Base-by-base conservation (phyloP, 1,140 invertebrate species). In the Drosophila insularis region DNA sequence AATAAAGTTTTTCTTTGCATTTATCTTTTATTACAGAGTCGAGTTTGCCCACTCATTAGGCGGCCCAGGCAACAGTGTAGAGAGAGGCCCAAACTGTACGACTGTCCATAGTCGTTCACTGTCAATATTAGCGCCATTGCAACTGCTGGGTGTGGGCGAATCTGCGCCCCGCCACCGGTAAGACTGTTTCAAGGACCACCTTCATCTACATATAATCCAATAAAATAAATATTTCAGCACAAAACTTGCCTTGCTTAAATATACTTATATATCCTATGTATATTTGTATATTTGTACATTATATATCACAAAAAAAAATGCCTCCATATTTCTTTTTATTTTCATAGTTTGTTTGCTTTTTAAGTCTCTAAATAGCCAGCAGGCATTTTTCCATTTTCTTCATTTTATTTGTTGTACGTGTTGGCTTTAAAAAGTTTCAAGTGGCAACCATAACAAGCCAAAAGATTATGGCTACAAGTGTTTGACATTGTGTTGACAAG, bases 101-200 rank as follows among this genome's bases (percentile, higher is more conserved):
- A 78, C 69, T 72, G 68, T 68, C 65, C 70, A 71, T 90, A 71
- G 53, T 73, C 65, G 76, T 71, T 74, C 79, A 70, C 77, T 81
- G 85, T 91, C 91, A 92, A 92, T 92, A 92, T 92, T 91, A 92
- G 91, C 80, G 89, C 91, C 80, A 91, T 92, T 73, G 89, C 91
- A 80, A 92, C 90, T 78, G 91, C 87, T 85, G 91, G 91, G 91
- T 92, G 91, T 91, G 91, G 91, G 91, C 91, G 91, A 92, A 91
- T 92, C 80, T 92, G 91, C 90, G 91, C 91, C 91, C 91, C 91
- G 81, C 90, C 91, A 80, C 90, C 87, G 91, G 91, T 92, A 92
- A 92, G 90, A 65, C 68, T 69, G 63, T 69, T 61, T 71, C 78
- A 56, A 70, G 69, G 54, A 56, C 37, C 68, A 58, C 10, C 10